Evolutionary conservation across 1,140 invertebrate species (phyloP), one percentile per base, ranked within the genome.

Genomic region (Hydropsyche tenuis): DNA sequence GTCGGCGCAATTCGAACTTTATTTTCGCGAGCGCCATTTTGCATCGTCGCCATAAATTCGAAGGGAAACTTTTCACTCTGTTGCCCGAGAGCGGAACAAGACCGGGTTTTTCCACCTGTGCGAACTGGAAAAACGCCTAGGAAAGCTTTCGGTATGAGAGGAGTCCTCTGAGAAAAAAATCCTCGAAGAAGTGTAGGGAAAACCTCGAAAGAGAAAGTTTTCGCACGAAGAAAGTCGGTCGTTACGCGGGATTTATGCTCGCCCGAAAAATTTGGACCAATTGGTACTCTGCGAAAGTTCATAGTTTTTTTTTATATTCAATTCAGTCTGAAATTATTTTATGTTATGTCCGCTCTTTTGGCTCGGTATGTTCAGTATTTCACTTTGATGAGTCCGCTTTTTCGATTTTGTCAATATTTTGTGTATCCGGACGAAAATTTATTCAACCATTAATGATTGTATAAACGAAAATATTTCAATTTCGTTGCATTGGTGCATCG

Each of bases 181-280:
- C 9, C 45, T 14, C 45, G 45, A 48, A 12, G 45, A n/a, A 48
- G 45, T 48, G 2, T 4, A 48, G 37, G 45, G 45, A 48, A 48
- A 48, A 48, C 30, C 12, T 48, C 12, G 45, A 14, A 48, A 60
- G 25, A 60, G 56, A 60, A 60, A 60, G 56, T 60, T 60, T 60
- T 60, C 23, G 22, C 11, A 22, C 4, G 56, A 60, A 60, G 56
- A 60, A 60, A 60, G 56, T 60, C 56, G 56, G 56, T 60, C 56
- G 56, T 60, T 60, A 60, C 23, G 56, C 23, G 56, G 56, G 56
- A 60, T 60, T 60, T 60, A 60, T 60, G 56, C 56, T 20, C n/a
- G 48, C 48, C 48, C 56, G 56, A 20, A 60, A 60, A 60, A 60
- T 60, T 60, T 60, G 56, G 11, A 27, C 4, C 56, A 9, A 25